Base-by-base conservation (phyloP, 1,140 invertebrate genomes). In the Dendroctonus valens region DNA sequence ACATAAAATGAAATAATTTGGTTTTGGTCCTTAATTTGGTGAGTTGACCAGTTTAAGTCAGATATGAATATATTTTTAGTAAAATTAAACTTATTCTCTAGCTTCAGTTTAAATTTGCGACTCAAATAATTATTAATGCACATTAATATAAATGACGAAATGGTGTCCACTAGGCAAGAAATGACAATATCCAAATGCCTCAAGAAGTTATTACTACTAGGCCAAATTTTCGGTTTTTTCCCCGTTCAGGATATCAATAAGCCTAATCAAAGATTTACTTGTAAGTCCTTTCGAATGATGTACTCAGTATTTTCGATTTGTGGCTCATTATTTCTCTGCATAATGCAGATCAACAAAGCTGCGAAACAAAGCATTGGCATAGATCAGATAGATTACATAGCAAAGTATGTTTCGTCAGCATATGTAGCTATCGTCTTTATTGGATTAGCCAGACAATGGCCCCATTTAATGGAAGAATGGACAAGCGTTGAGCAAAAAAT, bases 371-470 rank as follows among this genome's bases (percentile, higher is more conserved):
- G 59, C n/a, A 50, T 69, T n/a, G 46, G 58, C 12, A 14, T 69
- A 6, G 46, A 51, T 37, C 63, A 72, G 26, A 26, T 64, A 37
- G 63, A 63, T 15, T 57, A 59, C 12, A n/a, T 71, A 5, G 39
- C 14, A 9, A 61, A 59, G 12, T 68, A 65, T 52, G 0, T 62
- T 9, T 39, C 41, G 12, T 39, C 51, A 0, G 37, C 61, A 14
- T 65, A 53, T 38, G 44, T 58, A 7, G 38, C 37, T 26, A 42
- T 72, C 8, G 49, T 63, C 8, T 72, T 70, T 51, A 54, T 72
- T 14, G 8, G 49, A 4, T 55, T 72, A 14, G 72, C 72, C 5
- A 73, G 54, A 53, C 8, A 69, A 40, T 73, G 72, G 72, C 59
- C 58, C 5, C 7, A 42, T 38, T 54, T 72, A n/a, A 65, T 73